phyloP scores from a whole-genome alignment of 2,797 vertebrate genomes.

The Falco naumanni region DNA sequence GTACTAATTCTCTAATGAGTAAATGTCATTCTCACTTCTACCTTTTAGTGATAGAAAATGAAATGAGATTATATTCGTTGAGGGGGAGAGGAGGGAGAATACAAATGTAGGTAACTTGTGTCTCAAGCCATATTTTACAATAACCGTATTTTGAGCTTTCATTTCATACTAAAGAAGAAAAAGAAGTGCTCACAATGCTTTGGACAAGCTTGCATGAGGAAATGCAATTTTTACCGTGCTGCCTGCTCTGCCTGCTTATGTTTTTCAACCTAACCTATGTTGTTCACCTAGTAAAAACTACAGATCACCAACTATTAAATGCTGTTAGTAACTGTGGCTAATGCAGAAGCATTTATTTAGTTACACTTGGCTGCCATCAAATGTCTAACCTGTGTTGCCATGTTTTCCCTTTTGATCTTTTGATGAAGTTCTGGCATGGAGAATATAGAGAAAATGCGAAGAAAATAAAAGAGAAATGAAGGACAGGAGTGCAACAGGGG shows the following conservation, averaged over 20 bases:
- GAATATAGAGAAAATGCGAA: neutral
- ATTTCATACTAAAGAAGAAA: neutral
- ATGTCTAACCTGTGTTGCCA: constrained; percentile 43
- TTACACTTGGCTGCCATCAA: constrained; percentile 48
- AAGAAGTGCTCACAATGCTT: neutral
- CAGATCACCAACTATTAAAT: constrained; percentile 17
- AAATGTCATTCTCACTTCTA: neutral
- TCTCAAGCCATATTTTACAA: neutral
- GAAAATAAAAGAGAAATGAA: neutral
- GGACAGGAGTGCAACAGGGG: neutral
- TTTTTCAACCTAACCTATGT: neutral
- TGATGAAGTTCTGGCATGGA: constrained; percentile 31
- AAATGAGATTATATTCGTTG: neutral
- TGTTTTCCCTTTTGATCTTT: constrained; percentile 53
- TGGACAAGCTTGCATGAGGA: neutral
- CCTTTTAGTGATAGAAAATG: neutral
- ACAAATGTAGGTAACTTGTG: neutral
- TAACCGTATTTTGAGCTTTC: neutral
- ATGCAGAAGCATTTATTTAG: constrained; percentile 57
- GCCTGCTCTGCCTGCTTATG: neutral
- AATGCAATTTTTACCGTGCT: neutral
- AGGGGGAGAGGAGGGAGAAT: neutral
- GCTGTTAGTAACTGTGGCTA: constrained; percentile 41
- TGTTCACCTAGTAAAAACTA: constrained; percentile 34
- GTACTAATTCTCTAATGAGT: neutral